Base-by-base conservation (phyloP, 2,797 vertebrate genomes). In the Syngnathus rostellatus region DNA sequence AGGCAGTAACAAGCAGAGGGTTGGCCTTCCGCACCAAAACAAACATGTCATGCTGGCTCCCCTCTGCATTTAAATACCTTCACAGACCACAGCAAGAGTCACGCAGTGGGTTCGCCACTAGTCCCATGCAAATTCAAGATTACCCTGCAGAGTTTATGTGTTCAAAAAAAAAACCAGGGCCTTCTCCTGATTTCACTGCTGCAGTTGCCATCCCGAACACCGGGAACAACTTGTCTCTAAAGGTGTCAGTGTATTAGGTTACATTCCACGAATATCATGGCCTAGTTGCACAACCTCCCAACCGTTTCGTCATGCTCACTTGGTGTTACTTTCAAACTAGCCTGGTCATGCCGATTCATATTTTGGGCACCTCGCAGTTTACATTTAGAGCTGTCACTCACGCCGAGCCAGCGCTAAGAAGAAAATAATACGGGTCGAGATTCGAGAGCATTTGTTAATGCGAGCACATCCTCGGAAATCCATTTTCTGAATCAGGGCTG, bases 291-390 rank as follows among this genome's bases (percentile, higher is more conserved):
- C 16, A 61, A 25, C 16, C 12, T 78, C 84, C 73, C 85, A 85
- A 86, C 75, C 21, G 25, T 77, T 65, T 57, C 81, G 72, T 89
- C 83, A 89, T 67, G 54, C 71, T 62, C 77, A 37, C 70, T 5
- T 19, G 68, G 78, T 87, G 81, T 86, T 85, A 82, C 82, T 86
- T 87, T 77, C 83, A 76, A 80, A 85, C 82, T n/a, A 76, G 85
- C 81, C 81, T 64, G 81, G 81, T 86, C 86, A 86, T 77, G 83
- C 81, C 69, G 61, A 59, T 48, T 19, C 71, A 67, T 81, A 79
- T 83, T 82, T 82, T 64, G 70, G 72, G 69, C 62, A 59, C 12
- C 19, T 66, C 1, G 60, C 2, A 6, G 71, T 70, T 82, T 86
- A 82, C 80, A 79, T 85, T 82, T 77, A 74, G 82, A 81, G 77